Percentiles rank a stretch among this genome's conserved stretches.
phyloP scores from a whole-genome alignment of 2,888 invertebrate species.

The Campaea margaritaria region DNA sequence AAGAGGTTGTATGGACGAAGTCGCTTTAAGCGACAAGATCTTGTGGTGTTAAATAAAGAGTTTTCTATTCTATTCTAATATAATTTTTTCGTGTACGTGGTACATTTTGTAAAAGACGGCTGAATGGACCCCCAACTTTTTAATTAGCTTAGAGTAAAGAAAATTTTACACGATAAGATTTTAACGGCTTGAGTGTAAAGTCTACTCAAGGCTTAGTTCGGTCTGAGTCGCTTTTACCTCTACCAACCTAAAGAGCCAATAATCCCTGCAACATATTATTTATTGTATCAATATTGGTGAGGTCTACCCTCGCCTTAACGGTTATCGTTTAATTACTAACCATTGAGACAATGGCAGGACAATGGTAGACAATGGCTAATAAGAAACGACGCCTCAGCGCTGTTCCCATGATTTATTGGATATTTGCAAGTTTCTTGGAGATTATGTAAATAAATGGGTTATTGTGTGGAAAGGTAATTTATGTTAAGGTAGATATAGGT shows the following conservation, averaged over 20 bases:
- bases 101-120: no score
- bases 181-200: no score
- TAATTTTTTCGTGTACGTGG: not conserved
- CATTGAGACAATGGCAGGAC: constrained; percentile 50
- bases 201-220: not conserved
- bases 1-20: no score
- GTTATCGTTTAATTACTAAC: constrained; percentile 83
- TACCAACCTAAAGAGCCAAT: constrained; percentile 51
- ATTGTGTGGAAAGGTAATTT: constrained; percentile 54
- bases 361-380: constrained; percentile 76
- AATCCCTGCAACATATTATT: constrained; percentile 72
- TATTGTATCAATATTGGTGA: constrained; percentile 80
- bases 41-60: no score
- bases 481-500: constrained; percentile 38
- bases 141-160: no score
- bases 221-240: not conserved
- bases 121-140: no score
- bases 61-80: no score
- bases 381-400: constrained; percentile 79
- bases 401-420: constrained; percentile 76
- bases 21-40: no score
- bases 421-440: constrained; percentile 68
- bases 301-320: constrained; percentile 74
- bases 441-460: constrained; percentile 70
- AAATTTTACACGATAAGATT: no score